Evolutionary conservation across 2,797 vertebrate genomes (phyloP), one percentile per base, ranked within the genome.

Genomic region (Microctenopoma stevenorrisi): DNA sequence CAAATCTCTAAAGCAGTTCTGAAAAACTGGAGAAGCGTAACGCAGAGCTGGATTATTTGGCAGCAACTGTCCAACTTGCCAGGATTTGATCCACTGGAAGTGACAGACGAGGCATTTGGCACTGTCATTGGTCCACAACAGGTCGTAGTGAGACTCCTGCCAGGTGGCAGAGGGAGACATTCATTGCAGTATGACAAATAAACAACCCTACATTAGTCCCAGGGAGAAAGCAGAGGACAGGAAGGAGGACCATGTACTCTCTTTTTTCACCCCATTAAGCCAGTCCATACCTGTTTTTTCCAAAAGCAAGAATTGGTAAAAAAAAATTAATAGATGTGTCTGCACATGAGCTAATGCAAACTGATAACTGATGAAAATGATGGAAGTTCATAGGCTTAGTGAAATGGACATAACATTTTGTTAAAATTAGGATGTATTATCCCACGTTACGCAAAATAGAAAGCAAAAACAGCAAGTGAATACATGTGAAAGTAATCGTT

Each of bases 91-190:
- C 85, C 84, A 51, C 82, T 51, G 81, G 88, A 83, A 89, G 73
- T 63, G 79, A 84, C 82, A 84, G 81, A 78, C 52, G 79, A 90
- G 78, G 85, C 68, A 44, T 88, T 89, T 91, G 89, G 88, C 88
- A 84, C 88, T 35, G 77, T 90, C 84, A 81, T 77, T 80, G 86
- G 85, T 90, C 89, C 83, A 83, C 86, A 85, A 88, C 82, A 86
- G 86, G 89, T 88, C 72, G 72, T 76, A 76, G 52, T 26, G 70
- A 85, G 74, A 75, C 79, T 87, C 68, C 78, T 83, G 82, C 86
- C 86, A 86, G 86, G 83, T 82, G 88, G 83, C 88, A 77, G 60
- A 58, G 76, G 57, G 73, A 83, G 60, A 76, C 75, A 69, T 79
- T 78, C 82, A 75, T 73, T 71, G 81, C 80, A 79, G 51, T 72